Evolutionary conservation across 2,888 invertebrate genomes (phyloP), one percentile per base, ranked within the genome.

Genomic region (Mycalesis mineus): DNA sequence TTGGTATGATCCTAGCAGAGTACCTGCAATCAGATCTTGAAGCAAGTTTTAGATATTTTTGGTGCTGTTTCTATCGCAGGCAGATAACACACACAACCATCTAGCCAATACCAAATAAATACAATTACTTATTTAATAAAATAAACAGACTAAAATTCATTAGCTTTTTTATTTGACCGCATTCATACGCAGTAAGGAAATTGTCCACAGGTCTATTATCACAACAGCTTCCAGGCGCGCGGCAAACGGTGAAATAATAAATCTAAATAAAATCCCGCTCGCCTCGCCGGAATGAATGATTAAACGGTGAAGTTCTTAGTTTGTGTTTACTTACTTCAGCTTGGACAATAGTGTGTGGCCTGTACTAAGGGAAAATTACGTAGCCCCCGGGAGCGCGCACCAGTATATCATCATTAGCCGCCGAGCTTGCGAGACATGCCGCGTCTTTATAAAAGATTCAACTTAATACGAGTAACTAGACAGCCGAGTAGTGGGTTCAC

Each of bases 381-480:
- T 77, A 72, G 74, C 84, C 84, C 84, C 78, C 74, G 87, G 86
- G 86, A 86, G 70, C 74, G 62, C 65, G 69, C 71, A 66, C 73
- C 74, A 77, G 83, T 88, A 87, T 79, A 88, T 88, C 87, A 86
- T 86, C 84, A 88, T 88, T 88, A 88, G 81, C 72, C 64, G 67
- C 68, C 67, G 73, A 71, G 68, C 68, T 66, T 67, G 70, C 69
- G 78, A 75, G 84, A 83, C 84, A 80, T 73, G 77, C 74, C 78
- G 77, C 71, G 79, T 83, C 82, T 83, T 83, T 84, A 87, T 86
- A 87, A 87, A 87, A 87, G 79, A 87, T 87, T 87, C 86, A 87
- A 75, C 77, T 75, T 80, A 78, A 82, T 82, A 84, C 82, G 74
- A 81, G 72, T 80, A 82, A 82, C 60, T 60, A 60, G 60, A 60